Percentiles rank a stretch among this genome's conserved stretches.
Evolutionary conservation across 2,888 invertebrate species (phyloP).

Genomic region (Tipula helvola): DNA sequence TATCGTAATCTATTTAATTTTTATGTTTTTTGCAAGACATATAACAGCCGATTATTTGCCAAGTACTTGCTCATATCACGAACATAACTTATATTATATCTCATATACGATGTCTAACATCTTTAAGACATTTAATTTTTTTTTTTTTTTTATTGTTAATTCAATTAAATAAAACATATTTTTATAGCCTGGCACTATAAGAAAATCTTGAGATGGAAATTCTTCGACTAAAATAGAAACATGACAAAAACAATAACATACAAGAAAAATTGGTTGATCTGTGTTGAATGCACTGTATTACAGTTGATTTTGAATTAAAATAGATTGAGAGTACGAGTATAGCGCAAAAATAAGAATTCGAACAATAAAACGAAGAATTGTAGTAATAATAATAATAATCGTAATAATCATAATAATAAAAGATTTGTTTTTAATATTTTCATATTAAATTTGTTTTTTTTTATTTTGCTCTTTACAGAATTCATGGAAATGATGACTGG

Average conservation of each 20-base stretch:
- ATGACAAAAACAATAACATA: background rate
- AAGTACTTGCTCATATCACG: background rate
- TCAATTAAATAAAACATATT: background rate
- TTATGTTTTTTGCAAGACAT: background rate
- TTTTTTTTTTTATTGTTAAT: background rate
- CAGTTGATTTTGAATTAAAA: background rate
- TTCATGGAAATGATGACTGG: constrained; percentile 75
- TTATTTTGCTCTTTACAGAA: constrained; percentile 42
- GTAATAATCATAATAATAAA: background rate
- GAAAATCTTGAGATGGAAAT: background rate
- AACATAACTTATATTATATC: too few relatives aligned
- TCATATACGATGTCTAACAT: background rate
- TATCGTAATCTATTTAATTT: background rate
- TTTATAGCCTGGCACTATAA: background rate
- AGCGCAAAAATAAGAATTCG: background rate
- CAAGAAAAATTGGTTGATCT: background rate
- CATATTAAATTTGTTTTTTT: constrained; percentile 7
- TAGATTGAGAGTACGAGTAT: background rate
- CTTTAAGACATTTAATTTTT: background rate
- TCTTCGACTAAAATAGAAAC: background rate
- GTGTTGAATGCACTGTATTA: background rate
- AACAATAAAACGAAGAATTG: background rate
- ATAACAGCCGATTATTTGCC: background rate
- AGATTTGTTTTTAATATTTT: background rate
- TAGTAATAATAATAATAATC: background rate